Evolutionary conservation across 2,113 vertebrate species (phyloP).

Genomic region (Fukomys damarensis): DNA sequence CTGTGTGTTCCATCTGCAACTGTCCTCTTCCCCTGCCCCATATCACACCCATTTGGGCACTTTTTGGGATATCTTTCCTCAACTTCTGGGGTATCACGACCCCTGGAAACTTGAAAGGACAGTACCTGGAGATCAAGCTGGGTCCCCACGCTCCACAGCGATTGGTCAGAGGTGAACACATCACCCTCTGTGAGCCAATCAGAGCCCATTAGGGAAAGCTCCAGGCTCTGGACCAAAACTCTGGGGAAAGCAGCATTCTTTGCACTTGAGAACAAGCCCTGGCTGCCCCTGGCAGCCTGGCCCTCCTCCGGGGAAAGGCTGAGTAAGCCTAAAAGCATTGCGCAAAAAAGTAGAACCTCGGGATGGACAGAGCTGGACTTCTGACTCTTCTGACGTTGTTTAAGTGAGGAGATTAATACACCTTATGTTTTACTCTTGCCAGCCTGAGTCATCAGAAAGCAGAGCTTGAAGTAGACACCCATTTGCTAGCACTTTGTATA

Average conservation of each 20-base stretch:
- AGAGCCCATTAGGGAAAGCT: not conserved
- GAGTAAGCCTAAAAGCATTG: not conserved
- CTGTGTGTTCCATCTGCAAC: not conserved
- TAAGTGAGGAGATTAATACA: not conserved
- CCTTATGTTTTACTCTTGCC: not conserved
- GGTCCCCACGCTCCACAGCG: not conserved
- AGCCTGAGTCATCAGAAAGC: not conserved
- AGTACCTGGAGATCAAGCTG: not conserved
- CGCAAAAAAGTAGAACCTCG: not conserved
- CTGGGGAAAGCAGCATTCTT: not conserved
- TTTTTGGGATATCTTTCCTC: not conserved
- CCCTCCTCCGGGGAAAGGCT: not conserved
- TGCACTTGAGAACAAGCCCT: not conserved
- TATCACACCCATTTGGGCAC: not conserved
- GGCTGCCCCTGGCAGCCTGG: not conserved
- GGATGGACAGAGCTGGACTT: not conserved
- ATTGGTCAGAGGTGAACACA: not conserved
- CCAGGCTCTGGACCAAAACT: not conserved
- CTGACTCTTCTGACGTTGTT: not conserved
- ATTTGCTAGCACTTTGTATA: not conserved
- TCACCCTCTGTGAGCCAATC: not conserved
- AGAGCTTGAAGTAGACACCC: not conserved
- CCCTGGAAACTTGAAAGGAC: not conserved
- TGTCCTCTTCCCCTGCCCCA: not conserved
- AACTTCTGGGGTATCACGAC: not conserved